These are phyloP conservation scores for Coregonus suidteri DNA, from an alignment of 2,797 vertebrate genomes.

Conservation along the genomic window DNA sequence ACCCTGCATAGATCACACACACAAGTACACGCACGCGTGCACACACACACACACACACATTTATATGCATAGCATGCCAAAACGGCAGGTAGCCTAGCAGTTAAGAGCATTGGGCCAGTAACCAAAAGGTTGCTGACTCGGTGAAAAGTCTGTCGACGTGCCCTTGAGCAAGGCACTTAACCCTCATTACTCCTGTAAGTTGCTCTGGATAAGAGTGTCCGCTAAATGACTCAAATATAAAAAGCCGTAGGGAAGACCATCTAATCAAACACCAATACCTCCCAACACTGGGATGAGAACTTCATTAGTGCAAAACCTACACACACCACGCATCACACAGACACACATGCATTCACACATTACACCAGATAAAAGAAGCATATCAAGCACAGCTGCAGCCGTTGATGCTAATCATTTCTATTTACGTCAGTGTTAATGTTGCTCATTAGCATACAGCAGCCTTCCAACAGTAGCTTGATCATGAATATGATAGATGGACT, in stretches of 20 bases:
- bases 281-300: conserved; percentile 2
- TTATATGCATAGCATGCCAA: conserved; percentile 4
- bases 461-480: not conserved
- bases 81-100: too few relatives aligned
- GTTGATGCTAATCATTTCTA: conserved; percentile 1
- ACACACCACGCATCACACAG: not conserved
- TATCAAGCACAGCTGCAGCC: not conserved
- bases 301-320: not conserved
- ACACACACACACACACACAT: not conserved
- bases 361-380: not conserved
- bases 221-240: too few relatives aligned
- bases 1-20: not conserved
- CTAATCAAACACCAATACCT: not conserved
- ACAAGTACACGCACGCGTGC: not conserved
- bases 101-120: too few relatives aligned
- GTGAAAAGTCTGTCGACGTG: too few relatives aligned
- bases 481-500: not conserved
- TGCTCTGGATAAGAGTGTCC: too few relatives aligned
- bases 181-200: too few relatives aligned
- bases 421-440: not conserved
- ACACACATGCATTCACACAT: not conserved
- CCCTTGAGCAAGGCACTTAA: too few relatives aligned
- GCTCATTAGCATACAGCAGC: not conserved
- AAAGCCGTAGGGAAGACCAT: not conserved
- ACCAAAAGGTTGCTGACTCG: too few relatives aligned